These are phyloP conservation scores for Notodonta ziczac DNA, from an alignment of 2,888 invertebrate genomes.

Conservation along the genomic window DNA sequence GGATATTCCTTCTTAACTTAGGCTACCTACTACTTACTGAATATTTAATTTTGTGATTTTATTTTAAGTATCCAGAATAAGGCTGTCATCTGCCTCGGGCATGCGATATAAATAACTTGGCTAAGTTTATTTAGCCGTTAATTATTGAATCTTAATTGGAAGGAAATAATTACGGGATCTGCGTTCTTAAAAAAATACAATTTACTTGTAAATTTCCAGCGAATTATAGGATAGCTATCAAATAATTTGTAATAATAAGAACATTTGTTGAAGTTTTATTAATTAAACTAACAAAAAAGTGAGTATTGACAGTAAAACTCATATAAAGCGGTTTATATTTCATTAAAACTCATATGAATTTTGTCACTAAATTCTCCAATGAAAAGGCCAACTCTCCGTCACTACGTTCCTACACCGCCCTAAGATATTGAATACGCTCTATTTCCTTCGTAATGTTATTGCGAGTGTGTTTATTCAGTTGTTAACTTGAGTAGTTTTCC, in stretches of 20 bases:
- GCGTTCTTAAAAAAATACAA: constrained; percentile 8
- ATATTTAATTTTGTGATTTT: not conserved
- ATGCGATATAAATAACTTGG: constrained; percentile 24
- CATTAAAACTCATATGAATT: too few relatives aligned
- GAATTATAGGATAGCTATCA: too few relatives aligned
- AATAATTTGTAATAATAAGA: too few relatives aligned
- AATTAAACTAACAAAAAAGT: too few relatives aligned
- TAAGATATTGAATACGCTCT: constrained; percentile 32
- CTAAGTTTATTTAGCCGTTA: constrained; percentile 21
- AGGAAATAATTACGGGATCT: constrained; percentile 22
- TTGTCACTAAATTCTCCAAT: too few relatives aligned
- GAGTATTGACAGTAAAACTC: too few relatives aligned
- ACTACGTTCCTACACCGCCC: constrained; percentile 6
- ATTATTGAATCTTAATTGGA: constrained; percentile 33
- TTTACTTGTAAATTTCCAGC: too few relatives aligned
- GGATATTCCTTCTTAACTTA: too few relatives aligned
- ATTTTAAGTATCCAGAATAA: constrained; percentile 21
- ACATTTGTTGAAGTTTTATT: too few relatives aligned
- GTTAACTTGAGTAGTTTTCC: constrained; percentile 3
- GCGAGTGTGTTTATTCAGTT: constrained; percentile 23
- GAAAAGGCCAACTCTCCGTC: too few relatives aligned
- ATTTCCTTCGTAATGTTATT: constrained; percentile 27
- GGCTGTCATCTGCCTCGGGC: constrained; percentile 9
- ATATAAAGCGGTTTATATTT: too few relatives aligned
- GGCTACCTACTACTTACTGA: not conserved